These are phyloP conservation scores for Metallyticus violacea DNA, from an alignment of 2,888 invertebrate genomes.

Conservation along the genomic window DNA sequence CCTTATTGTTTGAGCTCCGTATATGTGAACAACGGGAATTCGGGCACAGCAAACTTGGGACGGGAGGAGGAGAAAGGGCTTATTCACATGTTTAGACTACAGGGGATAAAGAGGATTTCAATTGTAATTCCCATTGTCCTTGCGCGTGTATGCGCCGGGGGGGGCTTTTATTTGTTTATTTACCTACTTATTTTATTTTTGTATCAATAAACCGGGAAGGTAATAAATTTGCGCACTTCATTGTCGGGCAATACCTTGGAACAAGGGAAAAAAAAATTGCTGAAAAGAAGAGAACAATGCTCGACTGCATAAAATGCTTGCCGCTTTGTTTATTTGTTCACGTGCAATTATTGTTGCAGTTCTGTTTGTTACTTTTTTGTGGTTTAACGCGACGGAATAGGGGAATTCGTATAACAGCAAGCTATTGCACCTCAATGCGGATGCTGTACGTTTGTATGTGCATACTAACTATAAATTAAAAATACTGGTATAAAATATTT, in stretches of 20 bases:
- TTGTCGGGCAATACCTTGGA: background rate
- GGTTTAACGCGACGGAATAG: background rate
- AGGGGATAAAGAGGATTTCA: constrained; percentile 7
- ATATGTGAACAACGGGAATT: background rate
- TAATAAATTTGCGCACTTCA: background rate
- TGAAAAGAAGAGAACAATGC: background rate
- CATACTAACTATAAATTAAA: too few species aligned
- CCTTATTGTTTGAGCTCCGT: background rate
- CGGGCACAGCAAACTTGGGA: background rate
- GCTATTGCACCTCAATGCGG: too few species aligned
- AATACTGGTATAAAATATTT: too few species aligned
- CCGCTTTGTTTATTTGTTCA: background rate
- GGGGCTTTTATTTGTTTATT: background rate
- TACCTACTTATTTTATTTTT: background rate
- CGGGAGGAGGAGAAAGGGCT: background rate
- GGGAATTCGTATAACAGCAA: background rate
- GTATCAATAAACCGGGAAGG: background rate
- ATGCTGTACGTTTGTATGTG: too few species aligned
- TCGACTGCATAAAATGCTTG: background rate
- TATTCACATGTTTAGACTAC: constrained; percentile 13
- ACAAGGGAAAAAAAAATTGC: background rate
- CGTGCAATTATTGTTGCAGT: background rate
- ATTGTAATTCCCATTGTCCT: constrained; percentile 9
- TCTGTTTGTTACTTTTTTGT: background rate
- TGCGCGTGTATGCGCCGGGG: background rate